A percentile compares a stretch with the other conserved stretches of the same genome.
Conservation (phyloP, 2,797 vertebrate genomes). For the Staurois parvus region DNA sequence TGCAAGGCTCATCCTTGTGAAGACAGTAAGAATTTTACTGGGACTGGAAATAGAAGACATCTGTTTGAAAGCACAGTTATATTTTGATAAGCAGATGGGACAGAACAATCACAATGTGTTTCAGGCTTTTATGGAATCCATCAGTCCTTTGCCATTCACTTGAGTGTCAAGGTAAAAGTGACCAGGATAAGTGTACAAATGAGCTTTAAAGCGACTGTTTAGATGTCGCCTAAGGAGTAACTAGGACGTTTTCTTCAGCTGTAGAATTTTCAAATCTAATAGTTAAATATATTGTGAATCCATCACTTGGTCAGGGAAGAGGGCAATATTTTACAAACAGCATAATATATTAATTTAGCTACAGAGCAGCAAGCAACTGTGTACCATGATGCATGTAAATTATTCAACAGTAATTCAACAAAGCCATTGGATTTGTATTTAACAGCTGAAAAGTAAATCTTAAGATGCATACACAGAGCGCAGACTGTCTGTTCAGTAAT, state of each 20-base stretch:
- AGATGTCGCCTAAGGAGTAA: not conserved
- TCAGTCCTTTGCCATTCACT: constrained; percentile 5
- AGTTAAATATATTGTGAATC: constrained; percentile 1
- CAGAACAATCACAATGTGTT: constrained; percentile 24
- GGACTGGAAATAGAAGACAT: constrained; percentile 14
- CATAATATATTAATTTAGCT: constrained; percentile 6
- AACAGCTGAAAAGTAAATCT: not conserved
- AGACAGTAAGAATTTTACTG: constrained; percentile 17
- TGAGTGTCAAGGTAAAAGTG: constrained; percentile 20
- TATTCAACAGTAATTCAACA: not conserved
- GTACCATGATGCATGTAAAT: not conserved
- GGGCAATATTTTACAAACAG: not conserved
- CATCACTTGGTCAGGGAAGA: not conserved
- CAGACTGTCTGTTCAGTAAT: too few species aligned
- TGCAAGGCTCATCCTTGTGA: constrained; percentile 18
- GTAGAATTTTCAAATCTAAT: not conserved
- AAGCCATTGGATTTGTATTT: not conserved
- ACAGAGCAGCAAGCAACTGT: not conserved
- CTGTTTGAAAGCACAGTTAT: constrained; percentile 18
- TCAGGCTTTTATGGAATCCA: not conserved
- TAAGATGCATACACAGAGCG: too few species aligned
- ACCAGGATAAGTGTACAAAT: not conserved
- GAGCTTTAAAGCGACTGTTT: not conserved
- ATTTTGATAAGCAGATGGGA: constrained; percentile 32
- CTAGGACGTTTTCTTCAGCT: not conserved